Evolutionary conservation across 2,113 vertebrate genomes (phyloP).

Genomic region (Ahaetulla prasina): DNA sequence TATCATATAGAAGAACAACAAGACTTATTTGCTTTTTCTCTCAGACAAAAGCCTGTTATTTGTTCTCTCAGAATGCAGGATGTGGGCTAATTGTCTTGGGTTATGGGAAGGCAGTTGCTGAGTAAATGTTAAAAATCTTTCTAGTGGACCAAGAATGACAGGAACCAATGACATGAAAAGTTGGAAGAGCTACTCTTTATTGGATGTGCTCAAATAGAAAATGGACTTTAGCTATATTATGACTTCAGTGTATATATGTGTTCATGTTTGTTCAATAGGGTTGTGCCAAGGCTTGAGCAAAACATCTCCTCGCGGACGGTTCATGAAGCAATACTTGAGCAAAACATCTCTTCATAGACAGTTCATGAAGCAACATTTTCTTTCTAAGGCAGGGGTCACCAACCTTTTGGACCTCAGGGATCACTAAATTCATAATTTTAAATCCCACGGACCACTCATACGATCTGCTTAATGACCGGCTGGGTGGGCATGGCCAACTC

Average conservation of each 20-base stretch:
- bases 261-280: neutral
- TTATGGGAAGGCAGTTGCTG: neutral
- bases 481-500: no score
- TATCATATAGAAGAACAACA: neutral
- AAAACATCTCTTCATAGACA: no score
- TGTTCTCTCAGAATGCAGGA: neutral
- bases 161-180: neutral
- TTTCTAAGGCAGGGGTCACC: no score
- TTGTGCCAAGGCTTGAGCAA: neutral
- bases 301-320: neutral
- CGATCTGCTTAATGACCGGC: no score
- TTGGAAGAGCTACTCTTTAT: neutral
- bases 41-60: neutral
- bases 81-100: neutral
- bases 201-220: neutral
- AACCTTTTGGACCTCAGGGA: no score
- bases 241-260: neutral
- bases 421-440: no score
- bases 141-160: neutral
- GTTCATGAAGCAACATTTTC: no score
- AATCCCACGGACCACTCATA: no score
- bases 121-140: neutral
- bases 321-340: neutral
- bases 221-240: slow-evolving; percentile 27
- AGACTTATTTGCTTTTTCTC: neutral